Base-by-base conservation (phyloP, 2,888 invertebrate genomes). In the Ectemnius continuus region DNA sequence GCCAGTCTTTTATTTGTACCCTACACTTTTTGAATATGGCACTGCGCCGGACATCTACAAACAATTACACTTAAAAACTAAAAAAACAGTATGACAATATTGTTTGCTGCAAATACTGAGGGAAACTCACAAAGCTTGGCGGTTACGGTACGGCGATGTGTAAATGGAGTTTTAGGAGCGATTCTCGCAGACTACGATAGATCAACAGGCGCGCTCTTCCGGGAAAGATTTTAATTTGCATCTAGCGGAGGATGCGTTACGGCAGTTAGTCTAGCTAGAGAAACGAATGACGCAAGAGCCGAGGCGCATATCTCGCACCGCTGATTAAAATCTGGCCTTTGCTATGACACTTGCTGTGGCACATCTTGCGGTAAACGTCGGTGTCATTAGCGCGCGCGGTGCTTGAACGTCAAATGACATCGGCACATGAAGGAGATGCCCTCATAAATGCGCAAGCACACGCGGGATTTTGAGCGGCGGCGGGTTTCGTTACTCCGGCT, bases 341-440 rank as follows among this genome's bases (percentile, higher is more conserved):
- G 13, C 52, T 52, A 52, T 52, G 16, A 52, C 16, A 52, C 52
- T 14, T 52, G 16, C 36, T 36, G 36, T 11, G 36, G 65, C 46
- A 16, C 67, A 61, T 66, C 62, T 63, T 61, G 47, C 64, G 62
- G 62, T 48, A 60, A 77, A 65, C 52, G 69, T 36, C 76, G 76
- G 67, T 73, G 65, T 79, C 78, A 79, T 79, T 79, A 79, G 69
- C 52, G 69, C 36, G 36, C 75, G 72, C 61, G 69, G 36, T 65
- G 79, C 69, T 79, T 75, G 16, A 52, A 70, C 68, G 67, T 72
- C 57, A 75, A 78, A 78, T 78, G 68, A 66, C 71, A 69, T 78
- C 78, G 75, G 75, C 68, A 78, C 78, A 60, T 66, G 77, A 73
- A 67, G 28, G 58, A 65, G 61, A 70, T 65, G 23, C 76, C 67